Conservation (phyloP, 1,140 invertebrate species). For the Cryptotermes secundus region DNA sequence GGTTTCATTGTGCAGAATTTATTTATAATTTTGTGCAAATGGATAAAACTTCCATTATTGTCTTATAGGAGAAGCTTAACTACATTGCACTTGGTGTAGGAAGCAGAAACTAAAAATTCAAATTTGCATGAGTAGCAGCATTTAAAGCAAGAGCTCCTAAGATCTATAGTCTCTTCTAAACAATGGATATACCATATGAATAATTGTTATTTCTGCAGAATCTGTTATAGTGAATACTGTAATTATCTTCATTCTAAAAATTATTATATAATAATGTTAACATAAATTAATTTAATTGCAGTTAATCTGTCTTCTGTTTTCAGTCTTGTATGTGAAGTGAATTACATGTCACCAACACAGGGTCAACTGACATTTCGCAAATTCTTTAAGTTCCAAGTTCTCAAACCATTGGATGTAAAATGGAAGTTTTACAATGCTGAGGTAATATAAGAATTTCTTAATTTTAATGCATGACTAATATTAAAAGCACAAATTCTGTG, state of each 20-base stretch:
- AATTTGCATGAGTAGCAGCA: too few species aligned
- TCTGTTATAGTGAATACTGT: conserved; percentile 30
- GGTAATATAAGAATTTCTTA: conserved; percentile 49
- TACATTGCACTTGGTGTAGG: too few species aligned
- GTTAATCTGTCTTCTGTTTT: conserved; percentile 41
- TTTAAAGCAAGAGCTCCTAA: too few species aligned
- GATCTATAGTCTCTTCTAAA: too few species aligned
- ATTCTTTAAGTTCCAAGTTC: conserved; percentile 98
- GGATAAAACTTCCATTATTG: too few species aligned
- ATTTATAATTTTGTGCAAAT: too few species aligned
- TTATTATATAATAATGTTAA: too few species aligned
- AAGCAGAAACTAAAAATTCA: too few species aligned
- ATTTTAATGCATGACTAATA: background rate
- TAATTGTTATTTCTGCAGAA: too few species aligned
- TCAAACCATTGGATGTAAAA: conserved; percentile 97
- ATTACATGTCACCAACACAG: conserved; percentile 73
- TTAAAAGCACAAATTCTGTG: background rate
- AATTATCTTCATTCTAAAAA: conserved; percentile 29
- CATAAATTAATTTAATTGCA: background rate
- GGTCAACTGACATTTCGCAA: conserved; percentile 81
- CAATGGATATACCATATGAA: too few species aligned
- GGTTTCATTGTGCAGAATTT: too few species aligned
- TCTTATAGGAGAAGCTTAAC: too few species aligned
- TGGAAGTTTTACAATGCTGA: conserved; percentile 98
- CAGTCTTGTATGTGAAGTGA: conserved; percentile 94